Evolutionary conservation across 2,797 vertebrate genomes (phyloP).

Genomic region (Lagorchestes hirsutus): DNA sequence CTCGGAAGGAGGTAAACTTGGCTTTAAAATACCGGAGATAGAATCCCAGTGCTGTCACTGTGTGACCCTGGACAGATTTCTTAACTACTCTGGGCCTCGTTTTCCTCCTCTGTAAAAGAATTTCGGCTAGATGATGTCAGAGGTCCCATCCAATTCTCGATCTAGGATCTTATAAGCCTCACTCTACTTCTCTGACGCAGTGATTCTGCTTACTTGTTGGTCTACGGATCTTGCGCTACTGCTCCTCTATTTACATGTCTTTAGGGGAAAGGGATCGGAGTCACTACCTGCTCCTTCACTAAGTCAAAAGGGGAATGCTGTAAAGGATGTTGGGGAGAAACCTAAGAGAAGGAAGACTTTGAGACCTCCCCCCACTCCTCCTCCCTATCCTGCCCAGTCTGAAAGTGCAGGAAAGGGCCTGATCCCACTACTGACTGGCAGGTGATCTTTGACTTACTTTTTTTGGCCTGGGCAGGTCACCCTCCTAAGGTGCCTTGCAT

Average conservation of each 20-base stretch:
- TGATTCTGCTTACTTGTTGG: background rate
- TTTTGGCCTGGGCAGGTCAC: too few species aligned
- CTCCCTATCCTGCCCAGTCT: background rate
- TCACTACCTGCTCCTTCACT: background rate
- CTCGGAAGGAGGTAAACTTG: background rate
- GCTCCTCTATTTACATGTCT: background rate
- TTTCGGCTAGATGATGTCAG: background rate
- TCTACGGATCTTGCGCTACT: background rate
- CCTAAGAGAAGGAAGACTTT: background rate
- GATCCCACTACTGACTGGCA: background rate
- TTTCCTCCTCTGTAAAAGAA: background rate
- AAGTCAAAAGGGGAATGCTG: background rate
- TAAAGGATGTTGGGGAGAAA: background rate
- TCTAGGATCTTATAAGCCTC: background rate
- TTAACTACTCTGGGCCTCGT: background rate
- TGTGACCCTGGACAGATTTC: background rate
- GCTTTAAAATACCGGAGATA: background rate
- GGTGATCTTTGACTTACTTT: background rate
- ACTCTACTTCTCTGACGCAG: background rate
- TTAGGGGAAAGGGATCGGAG: background rate
- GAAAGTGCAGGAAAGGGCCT: background rate
- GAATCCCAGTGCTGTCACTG: background rate
- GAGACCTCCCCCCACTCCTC: background rate
- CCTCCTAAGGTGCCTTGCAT: background rate
- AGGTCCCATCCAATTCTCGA: background rate